Evolutionary conservation across 2,113 vertebrate species (phyloP).

Genomic region (Tetrao urogallus): DNA sequence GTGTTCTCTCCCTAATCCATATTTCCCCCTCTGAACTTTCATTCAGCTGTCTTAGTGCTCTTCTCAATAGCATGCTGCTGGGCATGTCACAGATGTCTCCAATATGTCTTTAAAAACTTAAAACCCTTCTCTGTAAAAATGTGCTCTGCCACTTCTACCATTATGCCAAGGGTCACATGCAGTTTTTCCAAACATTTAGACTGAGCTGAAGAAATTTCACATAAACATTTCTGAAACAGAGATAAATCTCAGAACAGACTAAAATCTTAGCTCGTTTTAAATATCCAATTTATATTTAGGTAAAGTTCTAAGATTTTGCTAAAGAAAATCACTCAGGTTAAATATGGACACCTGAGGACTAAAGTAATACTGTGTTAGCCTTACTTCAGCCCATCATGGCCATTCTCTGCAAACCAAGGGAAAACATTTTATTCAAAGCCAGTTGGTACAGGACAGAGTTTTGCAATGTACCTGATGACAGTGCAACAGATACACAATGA

Average conservation of each 20-base stretch:
- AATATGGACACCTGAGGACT: not conserved
- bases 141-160: not conserved
- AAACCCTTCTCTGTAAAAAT: not conserved
- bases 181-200: not conserved
- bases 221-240: not conserved
- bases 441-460: not conserved
- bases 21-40: not conserved
- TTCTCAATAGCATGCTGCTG: not conserved
- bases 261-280: not conserved
- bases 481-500: not conserved
- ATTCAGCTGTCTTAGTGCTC: not conserved
- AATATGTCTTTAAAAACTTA: not conserved
- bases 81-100: not conserved
- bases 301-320: not conserved
- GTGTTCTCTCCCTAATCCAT: not conserved
- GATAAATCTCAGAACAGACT: not conserved
- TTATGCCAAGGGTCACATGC: accelerated
- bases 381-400: not conserved
- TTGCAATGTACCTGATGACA: not conserved
- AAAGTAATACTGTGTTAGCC: not conserved
- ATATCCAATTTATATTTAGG: not conserved
- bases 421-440: not conserved
- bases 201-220: not conserved
- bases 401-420: not conserved
- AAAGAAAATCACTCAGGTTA: not conserved